These are phyloP conservation scores for Sebastes hubbsi DNA, from an alignment of 2,797 vertebrate species.

Conservation along the genomic window DNA sequence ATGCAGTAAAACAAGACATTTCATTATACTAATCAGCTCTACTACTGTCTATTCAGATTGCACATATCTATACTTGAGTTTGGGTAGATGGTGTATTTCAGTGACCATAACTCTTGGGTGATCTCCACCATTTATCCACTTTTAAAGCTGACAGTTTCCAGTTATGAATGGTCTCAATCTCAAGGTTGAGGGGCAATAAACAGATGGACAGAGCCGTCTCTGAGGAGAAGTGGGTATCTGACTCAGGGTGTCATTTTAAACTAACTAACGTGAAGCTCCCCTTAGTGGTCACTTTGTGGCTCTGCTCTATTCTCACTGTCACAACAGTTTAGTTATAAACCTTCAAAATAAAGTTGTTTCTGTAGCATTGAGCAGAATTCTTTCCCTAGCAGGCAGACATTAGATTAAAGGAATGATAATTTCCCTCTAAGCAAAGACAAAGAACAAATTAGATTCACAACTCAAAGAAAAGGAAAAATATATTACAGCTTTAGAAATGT, in stretches of 20 bases:
- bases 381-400: neutral
- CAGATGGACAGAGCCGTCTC: slow-evolving; percentile 28
- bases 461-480: too few relatives aligned
- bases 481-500: too few relatives aligned
- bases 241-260: neutral
- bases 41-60: neutral
- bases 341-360: neutral
- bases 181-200: slow-evolving; percentile 3
- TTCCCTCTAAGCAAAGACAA: too few relatives aligned
- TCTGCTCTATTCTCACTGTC: neutral
- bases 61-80: neutral
- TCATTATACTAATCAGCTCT: neutral
- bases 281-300: slow-evolving; percentile 29
- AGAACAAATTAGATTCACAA: too few relatives aligned
- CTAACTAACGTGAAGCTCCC: slow-evolving; percentile 16
- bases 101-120: slow-evolving; percentile 23
- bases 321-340: neutral
- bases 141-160: slow-evolving; percentile 26
- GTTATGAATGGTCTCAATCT: slow-evolving; percentile 19
- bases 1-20: neutral
- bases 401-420: too few relatives aligned
- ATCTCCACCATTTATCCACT: neutral
- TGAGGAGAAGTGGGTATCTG: neutral
- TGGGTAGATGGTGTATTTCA: slow-evolving; percentile 12
- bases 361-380: neutral